Percentiles rank a stretch among this genome's conserved stretches.
These are phyloP conservation scores for Zygogramma bicolorata DNA, from an alignment of 2,888 invertebrate genomes.

Conservation along the genomic window DNA sequence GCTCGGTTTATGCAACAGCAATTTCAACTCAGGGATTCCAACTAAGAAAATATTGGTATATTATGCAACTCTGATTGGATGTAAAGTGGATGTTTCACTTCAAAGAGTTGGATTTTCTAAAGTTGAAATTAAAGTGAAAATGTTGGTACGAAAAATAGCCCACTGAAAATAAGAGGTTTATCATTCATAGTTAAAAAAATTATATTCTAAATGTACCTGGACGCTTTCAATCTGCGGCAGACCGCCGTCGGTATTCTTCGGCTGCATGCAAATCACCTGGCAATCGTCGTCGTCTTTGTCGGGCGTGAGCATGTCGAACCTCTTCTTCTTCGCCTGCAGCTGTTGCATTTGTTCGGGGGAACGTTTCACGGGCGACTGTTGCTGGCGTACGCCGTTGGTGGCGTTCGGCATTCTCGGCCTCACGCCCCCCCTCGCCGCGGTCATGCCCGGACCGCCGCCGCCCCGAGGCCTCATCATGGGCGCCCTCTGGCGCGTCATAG, in stretches of 20 bases:
- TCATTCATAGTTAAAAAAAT: too few species aligned
- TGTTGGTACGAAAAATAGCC: too few species aligned
- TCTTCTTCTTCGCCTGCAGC: constrained; percentile 66
- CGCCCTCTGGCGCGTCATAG: constrained; percentile 42
- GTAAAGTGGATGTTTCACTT: too few species aligned
- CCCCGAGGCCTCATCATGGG: constrained; percentile 56
- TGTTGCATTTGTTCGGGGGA: constrained; percentile 64
- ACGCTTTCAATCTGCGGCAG: constrained; percentile 81
- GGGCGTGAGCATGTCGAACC: constrained; percentile 76
- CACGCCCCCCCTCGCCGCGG: constrained; percentile 47
- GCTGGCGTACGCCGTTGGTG: constrained; percentile 44
- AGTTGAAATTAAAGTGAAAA: too few species aligned
- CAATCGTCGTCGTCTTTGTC: constrained; percentile 82
- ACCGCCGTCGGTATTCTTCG: constrained; percentile 74
- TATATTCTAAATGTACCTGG: constrained; percentile 75
- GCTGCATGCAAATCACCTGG: constrained; percentile 81
- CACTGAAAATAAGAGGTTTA: too few species aligned
- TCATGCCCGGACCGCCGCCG: constrained; percentile 44
- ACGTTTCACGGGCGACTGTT: constrained; percentile 52
- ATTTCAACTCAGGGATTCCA: too few species aligned
- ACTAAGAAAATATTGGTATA: too few species aligned
- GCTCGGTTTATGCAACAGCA: too few species aligned
- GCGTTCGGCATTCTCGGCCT: constrained; percentile 51
- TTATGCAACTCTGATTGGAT: too few species aligned
- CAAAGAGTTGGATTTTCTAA: too few species aligned